Percentiles rank a stretch among this genome's conserved stretches.
Evolutionary conservation across 2,888 invertebrate species (phyloP).

Genomic region (Epinotia brunnichana): DNA sequence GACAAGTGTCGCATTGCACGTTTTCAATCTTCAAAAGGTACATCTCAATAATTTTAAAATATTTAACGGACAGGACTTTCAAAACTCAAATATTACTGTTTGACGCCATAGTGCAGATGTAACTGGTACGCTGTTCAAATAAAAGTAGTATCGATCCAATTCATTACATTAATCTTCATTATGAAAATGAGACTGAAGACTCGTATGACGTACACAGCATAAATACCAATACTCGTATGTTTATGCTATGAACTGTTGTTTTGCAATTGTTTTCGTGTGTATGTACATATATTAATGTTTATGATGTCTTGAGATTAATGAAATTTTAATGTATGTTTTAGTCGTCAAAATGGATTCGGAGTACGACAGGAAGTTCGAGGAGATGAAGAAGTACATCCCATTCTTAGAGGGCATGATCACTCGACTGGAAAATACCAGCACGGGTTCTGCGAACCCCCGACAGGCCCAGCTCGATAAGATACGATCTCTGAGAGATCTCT

Average conservation of each 20-base stretch:
- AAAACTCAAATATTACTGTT: neutral
- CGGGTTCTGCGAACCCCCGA: conserved; percentile 75
- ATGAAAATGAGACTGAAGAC: conserved; percentile 2
- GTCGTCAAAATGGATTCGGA: conserved; percentile 72
- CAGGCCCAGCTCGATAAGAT: conserved; percentile 86
- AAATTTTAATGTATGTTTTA: conserved; percentile 54
- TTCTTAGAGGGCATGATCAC: conserved; percentile 88
- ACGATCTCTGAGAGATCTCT: conserved; percentile 84
- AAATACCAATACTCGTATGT: neutral
- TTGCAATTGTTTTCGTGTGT: conserved; percentile 16
- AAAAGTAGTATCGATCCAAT: conserved; percentile 9
- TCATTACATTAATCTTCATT: conserved; percentile 8
- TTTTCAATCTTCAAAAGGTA: no score
- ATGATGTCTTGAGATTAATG: neutral
- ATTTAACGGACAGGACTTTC: neutral
- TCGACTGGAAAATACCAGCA: conserved; percentile 82
- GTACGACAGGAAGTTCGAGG: conserved; percentile 85
- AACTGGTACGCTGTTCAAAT: neutral
- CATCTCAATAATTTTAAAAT: neutral
- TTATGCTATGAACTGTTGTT: neutral
- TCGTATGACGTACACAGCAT: neutral
- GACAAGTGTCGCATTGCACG: neutral
- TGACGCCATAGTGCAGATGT: neutral
- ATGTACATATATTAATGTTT: conserved; percentile 21
- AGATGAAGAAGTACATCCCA: conserved; percentile 88